Evolutionary conservation across 2,797 vertebrate genomes (phyloP).

Genomic region (Darevskia mixta): DNA sequence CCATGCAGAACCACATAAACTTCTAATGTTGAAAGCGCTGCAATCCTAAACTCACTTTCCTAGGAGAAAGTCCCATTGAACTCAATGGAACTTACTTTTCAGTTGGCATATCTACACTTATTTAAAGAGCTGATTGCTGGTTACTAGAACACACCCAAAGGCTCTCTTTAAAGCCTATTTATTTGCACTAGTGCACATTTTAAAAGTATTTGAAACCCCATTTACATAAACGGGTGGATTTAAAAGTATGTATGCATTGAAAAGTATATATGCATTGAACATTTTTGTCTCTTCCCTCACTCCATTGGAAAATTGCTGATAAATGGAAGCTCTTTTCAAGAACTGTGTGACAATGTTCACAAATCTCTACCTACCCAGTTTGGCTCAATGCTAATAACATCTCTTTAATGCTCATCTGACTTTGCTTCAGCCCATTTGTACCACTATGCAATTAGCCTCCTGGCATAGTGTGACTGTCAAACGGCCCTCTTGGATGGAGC

Average conservation of each 20-base stretch:
- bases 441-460: background rate
- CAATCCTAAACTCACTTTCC: background rate
- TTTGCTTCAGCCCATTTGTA: background rate
- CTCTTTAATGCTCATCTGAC: background rate
- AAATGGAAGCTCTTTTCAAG: background rate
- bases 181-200: background rate
- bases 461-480: background rate
- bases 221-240: background rate
- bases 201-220: background rate
- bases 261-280: too few species aligned
- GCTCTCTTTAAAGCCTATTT: background rate
- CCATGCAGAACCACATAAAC: background rate
- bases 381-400: background rate
- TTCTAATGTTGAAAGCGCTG: background rate
- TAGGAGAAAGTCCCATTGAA: background rate
- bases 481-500: background rate
- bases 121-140: background rate
- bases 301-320: background rate
- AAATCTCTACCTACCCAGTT: background rate
- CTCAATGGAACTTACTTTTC: background rate
- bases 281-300: background rate
- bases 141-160: background rate
- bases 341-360: background rate
- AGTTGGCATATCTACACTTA: background rate
- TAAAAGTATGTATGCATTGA: background rate